Evolutionary conservation across 2,888 invertebrate genomes (phyloP).

Genomic region (Galeruca laticollis): DNA sequence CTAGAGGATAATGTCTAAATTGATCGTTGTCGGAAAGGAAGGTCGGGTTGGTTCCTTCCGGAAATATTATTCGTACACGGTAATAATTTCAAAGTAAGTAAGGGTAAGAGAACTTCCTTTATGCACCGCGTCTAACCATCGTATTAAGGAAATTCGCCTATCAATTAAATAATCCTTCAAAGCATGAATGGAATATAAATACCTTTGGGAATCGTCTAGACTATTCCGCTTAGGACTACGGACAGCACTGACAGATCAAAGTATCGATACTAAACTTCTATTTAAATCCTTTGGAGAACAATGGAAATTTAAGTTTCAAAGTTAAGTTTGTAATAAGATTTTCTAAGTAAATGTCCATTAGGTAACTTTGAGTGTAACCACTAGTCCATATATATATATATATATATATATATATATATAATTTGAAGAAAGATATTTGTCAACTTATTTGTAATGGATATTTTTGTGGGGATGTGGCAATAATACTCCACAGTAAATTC

Average conservation of each 20-base stretch:
- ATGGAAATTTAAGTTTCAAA: slow-evolving; percentile 8
- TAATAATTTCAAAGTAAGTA: slow-evolving; percentile 64
- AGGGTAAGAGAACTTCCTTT: slow-evolving; percentile 66
- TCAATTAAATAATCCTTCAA: slow-evolving; percentile 69
- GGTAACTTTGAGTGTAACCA: too few relatives aligned
- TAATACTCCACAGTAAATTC: too few relatives aligned
- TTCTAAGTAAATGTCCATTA: neutral
- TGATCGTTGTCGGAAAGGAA: slow-evolving; percentile 53
- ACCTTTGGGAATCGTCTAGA: slow-evolving; percentile 61
- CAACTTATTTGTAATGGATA: too few relatives aligned
- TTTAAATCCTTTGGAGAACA: slow-evolving; percentile 8
- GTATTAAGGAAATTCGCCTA: slow-evolving; percentile 66
- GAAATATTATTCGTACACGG: slow-evolving; percentile 65
- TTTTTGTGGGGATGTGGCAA: too few relatives aligned
- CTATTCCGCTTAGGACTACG: slow-evolving; percentile 15
- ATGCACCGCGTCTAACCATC: slow-evolving; percentile 64
- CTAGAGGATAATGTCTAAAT: slow-evolving; percentile 50
- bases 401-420: too few relatives aligned
- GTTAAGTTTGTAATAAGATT: neutral
- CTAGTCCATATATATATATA: too few relatives aligned
- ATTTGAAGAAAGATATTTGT: too few relatives aligned
- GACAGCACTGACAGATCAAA: slow-evolving; percentile 24
- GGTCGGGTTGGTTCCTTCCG: slow-evolving; percentile 53
- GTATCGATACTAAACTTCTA: slow-evolving; percentile 6
- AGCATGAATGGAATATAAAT: slow-evolving; percentile 66